phyloP scores from a whole-genome alignment of 2,797 vertebrate species.

The Podarcis siculus region DNA sequence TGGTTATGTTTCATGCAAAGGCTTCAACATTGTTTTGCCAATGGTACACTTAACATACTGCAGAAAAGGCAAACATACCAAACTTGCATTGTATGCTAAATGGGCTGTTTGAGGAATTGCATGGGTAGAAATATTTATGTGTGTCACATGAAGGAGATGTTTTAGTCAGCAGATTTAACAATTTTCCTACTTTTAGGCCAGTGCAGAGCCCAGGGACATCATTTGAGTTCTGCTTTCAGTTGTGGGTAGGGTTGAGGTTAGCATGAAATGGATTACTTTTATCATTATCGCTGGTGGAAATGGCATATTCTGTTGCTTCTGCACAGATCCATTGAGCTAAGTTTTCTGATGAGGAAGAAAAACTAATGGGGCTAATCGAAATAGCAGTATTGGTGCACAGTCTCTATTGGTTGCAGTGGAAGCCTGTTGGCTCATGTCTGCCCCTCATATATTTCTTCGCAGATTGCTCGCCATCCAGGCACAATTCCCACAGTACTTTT shows the following conservation, averaged over 20 bases:
- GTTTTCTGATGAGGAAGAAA: background rate
- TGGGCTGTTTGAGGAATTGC: background rate
- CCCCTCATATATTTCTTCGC: too few species aligned
- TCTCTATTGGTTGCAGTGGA: background rate
- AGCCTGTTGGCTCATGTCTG: too few species aligned
- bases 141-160: too few species aligned
- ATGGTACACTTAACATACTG: too few species aligned
- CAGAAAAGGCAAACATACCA: too few species aligned
- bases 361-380: background rate
- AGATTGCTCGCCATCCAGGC: too few species aligned
- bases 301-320: background rate
- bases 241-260: background rate
- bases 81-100: background rate
- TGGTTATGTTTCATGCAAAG: too few species aligned
- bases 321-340: background rate
- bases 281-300: background rate
- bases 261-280: background rate
- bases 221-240: background rate
- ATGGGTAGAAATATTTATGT: too few species aligned
- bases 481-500: too few species aligned
- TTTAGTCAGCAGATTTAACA: too few species aligned
- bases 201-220: background rate
- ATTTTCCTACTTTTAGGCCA: too few species aligned
- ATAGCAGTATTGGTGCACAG: background rate
- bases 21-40: too few species aligned